Evolutionary conservation across 2,888 invertebrate species (phyloP).

Genomic region (Sarcophaga rosellei): DNA sequence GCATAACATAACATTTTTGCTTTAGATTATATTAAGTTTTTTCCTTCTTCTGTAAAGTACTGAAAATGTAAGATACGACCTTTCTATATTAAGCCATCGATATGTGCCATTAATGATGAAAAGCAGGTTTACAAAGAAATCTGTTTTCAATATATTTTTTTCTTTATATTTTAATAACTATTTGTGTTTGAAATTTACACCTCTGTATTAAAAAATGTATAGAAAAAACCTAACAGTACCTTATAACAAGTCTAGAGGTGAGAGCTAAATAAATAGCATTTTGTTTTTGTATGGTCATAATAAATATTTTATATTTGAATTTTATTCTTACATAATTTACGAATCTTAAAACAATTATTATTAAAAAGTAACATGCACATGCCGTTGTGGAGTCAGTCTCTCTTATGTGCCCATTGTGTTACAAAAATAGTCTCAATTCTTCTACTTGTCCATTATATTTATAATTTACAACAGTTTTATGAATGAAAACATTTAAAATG

Average conservation of each 20-base stretch:
- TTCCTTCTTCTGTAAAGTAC: too few relatives aligned
- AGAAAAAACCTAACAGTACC: background rate
- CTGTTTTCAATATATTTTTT: background rate
- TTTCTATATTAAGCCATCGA: too few relatives aligned
- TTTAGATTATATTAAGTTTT: too few relatives aligned
- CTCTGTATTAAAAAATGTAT: background rate
- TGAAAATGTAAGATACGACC: too few relatives aligned
- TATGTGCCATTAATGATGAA: background rate
- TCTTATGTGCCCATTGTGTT: background rate
- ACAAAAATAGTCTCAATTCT: background rate
- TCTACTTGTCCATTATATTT: background rate
- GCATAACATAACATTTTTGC: too few relatives aligned
- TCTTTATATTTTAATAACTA: background rate
- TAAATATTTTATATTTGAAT: too few relatives aligned
- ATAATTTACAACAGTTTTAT: background rate
- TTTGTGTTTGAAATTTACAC: constrained; percentile 1
- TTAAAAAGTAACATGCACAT: background rate
- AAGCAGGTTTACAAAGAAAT: background rate
- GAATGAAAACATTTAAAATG: background rate
- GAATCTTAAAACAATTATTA: too few relatives aligned
- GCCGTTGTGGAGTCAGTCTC: too few relatives aligned
- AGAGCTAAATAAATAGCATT: too few relatives aligned
- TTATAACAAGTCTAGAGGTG: background rate
- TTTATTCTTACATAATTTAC: too few relatives aligned
- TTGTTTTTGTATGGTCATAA: too few relatives aligned